These are phyloP conservation scores for Phocides pigmalion DNA, from an alignment of 1,140 invertebrate species.

Conservation along the genomic window DNA sequence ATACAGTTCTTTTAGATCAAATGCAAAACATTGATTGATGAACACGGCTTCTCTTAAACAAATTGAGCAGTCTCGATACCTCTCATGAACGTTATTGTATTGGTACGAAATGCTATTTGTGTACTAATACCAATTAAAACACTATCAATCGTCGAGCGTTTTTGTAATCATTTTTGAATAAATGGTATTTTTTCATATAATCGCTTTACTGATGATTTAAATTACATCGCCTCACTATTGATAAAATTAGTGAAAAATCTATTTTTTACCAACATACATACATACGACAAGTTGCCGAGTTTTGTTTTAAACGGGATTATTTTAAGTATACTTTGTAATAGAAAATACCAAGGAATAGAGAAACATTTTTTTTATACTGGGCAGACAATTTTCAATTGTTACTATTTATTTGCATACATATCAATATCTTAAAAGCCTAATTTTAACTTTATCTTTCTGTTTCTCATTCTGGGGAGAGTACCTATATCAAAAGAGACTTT, in stretches of 20 bases:
- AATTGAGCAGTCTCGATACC: conserved; percentile 25
- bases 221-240: neutral
- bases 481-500: too few species aligned
- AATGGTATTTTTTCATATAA: conserved; percentile 1
- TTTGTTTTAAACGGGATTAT: too few species aligned
- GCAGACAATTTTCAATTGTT: too few species aligned
- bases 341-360: too few species aligned
- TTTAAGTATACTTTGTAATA: too few species aligned
- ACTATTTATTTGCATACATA: too few species aligned
- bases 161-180: conserved; percentile 4
- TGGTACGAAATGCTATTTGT: conserved; percentile 9
- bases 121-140: conserved; percentile 25
- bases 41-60: conserved; percentile 2
- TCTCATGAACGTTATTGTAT: conserved; percentile 4
- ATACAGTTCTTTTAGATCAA: neutral
- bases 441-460: too few species aligned
- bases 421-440: too few species aligned
- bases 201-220: neutral
- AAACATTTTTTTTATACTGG: too few species aligned
- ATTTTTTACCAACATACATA: neutral
- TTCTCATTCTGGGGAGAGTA: too few species aligned
- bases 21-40: conserved; percentile 21
- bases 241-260: neutral
- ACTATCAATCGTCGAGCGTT: conserved; percentile 12
- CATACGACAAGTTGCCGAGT: too few species aligned